phyloP scores from a whole-genome alignment of 2,888 invertebrate species.

The Lycia hirtaria region DNA sequence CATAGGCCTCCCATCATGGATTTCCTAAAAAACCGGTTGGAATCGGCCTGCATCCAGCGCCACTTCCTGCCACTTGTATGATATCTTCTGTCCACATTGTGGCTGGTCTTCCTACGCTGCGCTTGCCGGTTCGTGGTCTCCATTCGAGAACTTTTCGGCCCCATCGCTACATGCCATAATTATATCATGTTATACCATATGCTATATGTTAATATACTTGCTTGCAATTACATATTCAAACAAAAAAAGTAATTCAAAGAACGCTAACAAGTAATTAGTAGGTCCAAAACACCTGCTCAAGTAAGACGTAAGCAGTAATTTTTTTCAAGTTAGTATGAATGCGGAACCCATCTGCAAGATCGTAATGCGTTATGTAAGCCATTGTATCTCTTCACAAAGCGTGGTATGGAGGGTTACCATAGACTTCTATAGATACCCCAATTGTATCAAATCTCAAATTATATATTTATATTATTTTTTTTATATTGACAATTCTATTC shows the following conservation, averaged over 20 bases:
- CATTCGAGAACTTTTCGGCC: too few relatives aligned
- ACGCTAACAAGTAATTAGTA: neutral
- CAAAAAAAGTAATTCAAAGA: neutral
- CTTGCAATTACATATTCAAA: neutral
- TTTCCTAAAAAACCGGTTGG: too few relatives aligned
- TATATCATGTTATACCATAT: too few relatives aligned
- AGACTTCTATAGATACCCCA: neutral
- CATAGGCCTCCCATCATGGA: too few relatives aligned
- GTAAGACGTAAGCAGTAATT: neutral
- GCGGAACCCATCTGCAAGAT: constrained; percentile 12
- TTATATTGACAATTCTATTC: neutral
- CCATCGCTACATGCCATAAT: too few relatives aligned
- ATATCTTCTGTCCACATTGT: too few relatives aligned
- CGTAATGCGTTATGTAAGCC: constrained; percentile 18
- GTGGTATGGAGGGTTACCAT: constrained; percentile 1
- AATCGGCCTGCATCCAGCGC: too few relatives aligned
- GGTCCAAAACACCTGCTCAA: neutral
- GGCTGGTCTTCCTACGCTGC: too few relatives aligned
- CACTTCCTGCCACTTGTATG: too few relatives aligned
- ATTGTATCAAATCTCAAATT: too few relatives aligned
- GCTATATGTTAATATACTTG: neutral
- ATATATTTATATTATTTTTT: too few relatives aligned
- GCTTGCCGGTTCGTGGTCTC: too few relatives aligned
- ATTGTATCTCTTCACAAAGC: constrained; percentile 15
- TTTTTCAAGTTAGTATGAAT: constrained; percentile 5